Percentiles rank a stretch among this genome's conserved stretches.
phyloP scores from a whole-genome alignment of 2,888 invertebrate species.

The Isotomurus palustris region DNA sequence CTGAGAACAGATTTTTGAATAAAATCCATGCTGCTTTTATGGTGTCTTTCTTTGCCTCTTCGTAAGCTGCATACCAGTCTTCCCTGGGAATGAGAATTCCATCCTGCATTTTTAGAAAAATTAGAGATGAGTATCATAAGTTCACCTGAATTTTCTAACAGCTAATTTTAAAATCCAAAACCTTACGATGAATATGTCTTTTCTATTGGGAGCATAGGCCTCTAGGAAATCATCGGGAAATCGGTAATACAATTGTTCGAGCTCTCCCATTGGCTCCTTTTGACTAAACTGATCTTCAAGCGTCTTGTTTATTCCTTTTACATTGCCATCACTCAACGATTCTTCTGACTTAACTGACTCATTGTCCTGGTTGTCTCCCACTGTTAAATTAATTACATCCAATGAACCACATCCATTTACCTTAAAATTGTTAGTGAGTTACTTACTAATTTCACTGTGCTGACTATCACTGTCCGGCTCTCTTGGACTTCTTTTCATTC shows the following conservation, averaged over 20 bases:
- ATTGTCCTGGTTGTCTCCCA: neutral
- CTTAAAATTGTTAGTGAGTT: neutral
- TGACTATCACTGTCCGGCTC: conserved; percentile 1
- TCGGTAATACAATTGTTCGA: neutral
- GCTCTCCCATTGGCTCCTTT: neutral
- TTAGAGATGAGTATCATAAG: neutral
- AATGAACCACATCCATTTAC: no score
- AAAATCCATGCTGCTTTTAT: conserved; percentile 33
- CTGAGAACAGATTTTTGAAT: conserved; percentile 28
- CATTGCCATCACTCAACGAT: neutral
- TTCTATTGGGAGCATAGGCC: neutral
- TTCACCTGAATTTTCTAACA: neutral
- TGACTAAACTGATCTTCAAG: neutral
- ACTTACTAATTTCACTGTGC: neutral
- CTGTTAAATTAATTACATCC: no score
- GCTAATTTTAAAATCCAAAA: neutral
- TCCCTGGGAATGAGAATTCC: conserved; percentile 25
- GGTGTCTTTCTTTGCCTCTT: conserved; percentile 19
- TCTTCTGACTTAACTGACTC: neutral
- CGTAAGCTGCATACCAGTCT: conserved; percentile 25
- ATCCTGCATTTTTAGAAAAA: conserved; percentile 13
- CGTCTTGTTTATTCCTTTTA: neutral
- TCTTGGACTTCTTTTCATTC: neutral
- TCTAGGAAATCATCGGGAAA: conserved; percentile 9
- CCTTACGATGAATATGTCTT: conserved; percentile 5